A percentile compares a stretch with the other conserved stretches of the same genome.
These are phyloP conservation scores for Calephelis perditalis DNA, from an alignment of 2,888 invertebrate genomes.

Conservation along the genomic window DNA sequence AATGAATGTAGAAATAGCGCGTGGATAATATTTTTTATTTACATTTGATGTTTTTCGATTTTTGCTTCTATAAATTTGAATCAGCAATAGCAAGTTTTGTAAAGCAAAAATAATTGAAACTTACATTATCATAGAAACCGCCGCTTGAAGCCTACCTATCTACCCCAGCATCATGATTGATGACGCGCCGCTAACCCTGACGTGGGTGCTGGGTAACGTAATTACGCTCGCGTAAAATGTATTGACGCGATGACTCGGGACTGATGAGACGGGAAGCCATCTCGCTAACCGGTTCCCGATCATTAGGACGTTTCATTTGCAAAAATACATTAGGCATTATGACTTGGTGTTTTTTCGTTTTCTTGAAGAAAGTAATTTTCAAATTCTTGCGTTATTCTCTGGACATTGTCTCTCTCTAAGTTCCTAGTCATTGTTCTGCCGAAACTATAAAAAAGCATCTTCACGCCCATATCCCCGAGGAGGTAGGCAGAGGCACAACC, in stretches of 20 bases:
- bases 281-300: slow-evolving; percentile 10
- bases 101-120: no score
- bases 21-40: no score
- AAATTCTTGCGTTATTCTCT: background rate
- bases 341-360: background rate
- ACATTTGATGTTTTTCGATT: no score
- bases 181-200: slow-evolving; percentile 58
- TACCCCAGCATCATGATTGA: slow-evolving; percentile 55
- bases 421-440: no score
- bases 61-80: no score
- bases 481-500: no score
- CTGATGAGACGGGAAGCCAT: slow-evolving; percentile 28
- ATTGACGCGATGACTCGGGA: slow-evolving; percentile 32
- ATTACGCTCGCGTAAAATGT: slow-evolving; percentile 38
- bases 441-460: no score
- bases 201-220: slow-evolving; percentile 56
- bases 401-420: no score
- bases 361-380: background rate
- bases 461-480: no score
- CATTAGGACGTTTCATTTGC: slow-evolving; percentile 5
- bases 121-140: slow-evolving; percentile 15
- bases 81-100: no score
- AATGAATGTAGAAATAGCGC: no score
- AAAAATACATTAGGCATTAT: slow-evolving; percentile 1
- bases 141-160: slow-evolving; percentile 42